Evolutionary conservation across 2,113 vertebrate species (phyloP), one percentile per base, ranked within the genome.

Genomic region (Vulpes lagopus): DNA sequence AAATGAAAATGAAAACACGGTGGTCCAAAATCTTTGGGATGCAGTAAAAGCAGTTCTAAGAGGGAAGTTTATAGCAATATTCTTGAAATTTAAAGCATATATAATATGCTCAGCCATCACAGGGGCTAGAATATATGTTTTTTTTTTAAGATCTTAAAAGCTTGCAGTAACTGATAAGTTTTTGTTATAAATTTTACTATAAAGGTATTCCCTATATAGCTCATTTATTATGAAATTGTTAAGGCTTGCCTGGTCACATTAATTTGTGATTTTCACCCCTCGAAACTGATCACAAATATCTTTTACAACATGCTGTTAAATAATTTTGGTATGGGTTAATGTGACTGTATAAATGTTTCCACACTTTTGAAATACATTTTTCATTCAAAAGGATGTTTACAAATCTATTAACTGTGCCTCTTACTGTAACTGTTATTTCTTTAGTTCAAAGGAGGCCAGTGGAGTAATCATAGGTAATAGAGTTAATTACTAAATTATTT

Each of bases 61-160:
- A 69, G 67, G n/a, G 67, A 35, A 35, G 67, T 35, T 69, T 69
- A 69, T 69, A 69, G 67, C 67, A 69, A 43, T 43, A 57, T 71
- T 65, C 25, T 69, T 91, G 71, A 97, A 87, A 94, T 25, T 49
- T 95, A 91, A 93, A 67, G 20, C 43, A 55, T 53, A 64, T 80
- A 15, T 86, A 78, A 19, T 49, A 87, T 79, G 4, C 23, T 86
- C 23, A 80, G n/a, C 12, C 8, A 88, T 93, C n/a, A 97, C 20
- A 85, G 11, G 15, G 83, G 12, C 49, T 59, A 7, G 53, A 62
- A 64, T 67, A 25, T 81, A 19, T 43, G 5, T 43, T 43, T 43
- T 43, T 43, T 59, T 79, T 80, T n/a, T 23, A 30, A n/a, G 83
- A 65, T 91, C 43, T 89, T 88, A 90, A 90, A 97, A 79, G n/a